These are phyloP conservation scores for Dysmachus trigonus DNA, from an alignment of 2,888 invertebrate species.

Conservation along the genomic window DNA sequence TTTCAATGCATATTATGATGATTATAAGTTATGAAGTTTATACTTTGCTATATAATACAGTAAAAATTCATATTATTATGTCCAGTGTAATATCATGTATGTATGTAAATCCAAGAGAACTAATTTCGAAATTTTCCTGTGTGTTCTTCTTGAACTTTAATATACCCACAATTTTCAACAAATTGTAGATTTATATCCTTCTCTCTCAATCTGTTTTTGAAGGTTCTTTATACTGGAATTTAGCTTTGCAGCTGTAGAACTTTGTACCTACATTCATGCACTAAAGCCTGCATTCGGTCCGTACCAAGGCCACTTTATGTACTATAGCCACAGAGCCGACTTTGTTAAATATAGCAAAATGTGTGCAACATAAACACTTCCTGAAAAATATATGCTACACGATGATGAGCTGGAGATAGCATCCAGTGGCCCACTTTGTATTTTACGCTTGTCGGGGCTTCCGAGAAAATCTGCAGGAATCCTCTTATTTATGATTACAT, in stretches of 20 bases:
- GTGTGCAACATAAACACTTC: neutral
- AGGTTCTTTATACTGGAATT: neutral
- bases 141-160: neutral
- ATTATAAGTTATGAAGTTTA: too few relatives aligned
- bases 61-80: neutral
- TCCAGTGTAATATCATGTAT: neutral
- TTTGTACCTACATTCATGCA: neutral
- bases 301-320: neutral
- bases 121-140: neutral
- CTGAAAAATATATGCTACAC: neutral
- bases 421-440: neutral
- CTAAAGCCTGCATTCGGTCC: neutral
- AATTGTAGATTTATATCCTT: neutral
- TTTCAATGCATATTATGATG: too few relatives aligned
- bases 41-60: too few relatives aligned
- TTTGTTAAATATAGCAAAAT: neutral
- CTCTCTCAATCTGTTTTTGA: neutral
- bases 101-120: neutral
- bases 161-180: neutral
- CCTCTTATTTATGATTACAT: neutral
- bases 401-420: neutral
- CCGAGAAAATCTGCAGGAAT: neutral
- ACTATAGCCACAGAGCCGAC: neutral
- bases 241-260: neutral
- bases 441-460: neutral